Evolutionary conservation across 2,797 vertebrate species (phyloP).

Genomic region (Acridotheres tristis): DNA sequence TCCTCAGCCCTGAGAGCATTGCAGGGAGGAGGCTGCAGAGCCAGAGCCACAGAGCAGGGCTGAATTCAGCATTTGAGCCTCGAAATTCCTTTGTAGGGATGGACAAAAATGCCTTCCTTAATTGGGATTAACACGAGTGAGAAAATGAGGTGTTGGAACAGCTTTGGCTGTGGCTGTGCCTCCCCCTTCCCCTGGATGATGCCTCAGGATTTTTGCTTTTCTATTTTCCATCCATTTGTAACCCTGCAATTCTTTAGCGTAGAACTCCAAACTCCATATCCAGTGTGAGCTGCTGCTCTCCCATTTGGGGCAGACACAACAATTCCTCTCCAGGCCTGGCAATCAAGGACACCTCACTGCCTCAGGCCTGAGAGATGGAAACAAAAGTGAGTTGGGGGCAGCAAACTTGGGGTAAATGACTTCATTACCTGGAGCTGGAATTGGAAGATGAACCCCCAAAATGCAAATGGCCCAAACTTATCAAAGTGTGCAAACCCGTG

Average conservation of each 20-base stretch:
- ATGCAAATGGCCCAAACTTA: not conserved
- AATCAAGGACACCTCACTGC: too few species aligned
- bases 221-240: fast-evolving
- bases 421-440: too few species aligned
- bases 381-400: too few species aligned
- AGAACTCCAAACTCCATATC: not conserved
- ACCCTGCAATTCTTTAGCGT: not conserved
- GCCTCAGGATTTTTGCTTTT: not conserved
- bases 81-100: not conserved
- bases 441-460: not conserved
- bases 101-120: not conserved
- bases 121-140: not conserved
- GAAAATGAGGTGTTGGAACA: not conserved
- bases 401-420: too few species aligned
- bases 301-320: not conserved
- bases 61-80: not conserved
- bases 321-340: too few species aligned
- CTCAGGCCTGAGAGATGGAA: too few species aligned
- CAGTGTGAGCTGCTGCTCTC: not conserved
- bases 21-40: not conserved
- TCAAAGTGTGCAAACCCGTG: not conserved
- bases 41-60: not conserved
- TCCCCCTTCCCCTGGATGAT: not conserved
- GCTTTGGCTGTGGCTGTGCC: not conserved
- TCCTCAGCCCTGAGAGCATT: not conserved